Evolutionary conservation across 2,113 vertebrate species (phyloP).

Genomic region (Pantherophis guttatus): DNA sequence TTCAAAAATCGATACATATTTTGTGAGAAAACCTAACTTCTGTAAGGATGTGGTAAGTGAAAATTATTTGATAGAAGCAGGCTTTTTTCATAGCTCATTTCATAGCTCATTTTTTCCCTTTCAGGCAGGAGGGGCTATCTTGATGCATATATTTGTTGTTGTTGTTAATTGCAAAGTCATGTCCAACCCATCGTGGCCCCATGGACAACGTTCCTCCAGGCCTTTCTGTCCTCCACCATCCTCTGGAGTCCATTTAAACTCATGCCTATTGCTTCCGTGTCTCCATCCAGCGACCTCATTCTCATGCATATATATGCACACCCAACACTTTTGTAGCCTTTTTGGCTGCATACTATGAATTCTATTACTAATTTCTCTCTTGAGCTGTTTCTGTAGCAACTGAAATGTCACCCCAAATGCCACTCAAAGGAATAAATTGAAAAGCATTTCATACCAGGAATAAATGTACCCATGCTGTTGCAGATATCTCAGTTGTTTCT

Average conservation of each 20-base stretch:
- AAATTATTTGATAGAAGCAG: neutral
- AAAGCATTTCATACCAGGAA: neutral
- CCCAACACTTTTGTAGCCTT: neutral
- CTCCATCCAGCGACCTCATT: no score
- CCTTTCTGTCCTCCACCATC: no score
- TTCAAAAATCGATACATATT: slow-evolving; percentile 54
- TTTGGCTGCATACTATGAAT: neutral
- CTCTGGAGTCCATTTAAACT: no score
- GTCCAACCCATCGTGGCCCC: no score
- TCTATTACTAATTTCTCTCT: neutral
- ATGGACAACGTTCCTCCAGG: no score
- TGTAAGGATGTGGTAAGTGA: slow-evolving; percentile 85
- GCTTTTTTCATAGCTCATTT: neutral
- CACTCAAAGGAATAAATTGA: neutral
- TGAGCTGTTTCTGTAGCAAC: neutral
- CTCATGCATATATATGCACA: neutral
- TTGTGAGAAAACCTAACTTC: slow-evolving; percentile 80
- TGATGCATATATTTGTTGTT: neutral
- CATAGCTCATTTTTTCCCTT: neutral
- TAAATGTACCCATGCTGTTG: neutral
- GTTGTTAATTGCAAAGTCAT: no score
- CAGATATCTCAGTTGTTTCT: neutral
- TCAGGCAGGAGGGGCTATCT: neutral
- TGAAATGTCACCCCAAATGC: neutral
- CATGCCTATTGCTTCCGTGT: no score